Evolutionary conservation across 2,888 invertebrate species (phyloP).

Genomic region (Doris montereyensis): DNA sequence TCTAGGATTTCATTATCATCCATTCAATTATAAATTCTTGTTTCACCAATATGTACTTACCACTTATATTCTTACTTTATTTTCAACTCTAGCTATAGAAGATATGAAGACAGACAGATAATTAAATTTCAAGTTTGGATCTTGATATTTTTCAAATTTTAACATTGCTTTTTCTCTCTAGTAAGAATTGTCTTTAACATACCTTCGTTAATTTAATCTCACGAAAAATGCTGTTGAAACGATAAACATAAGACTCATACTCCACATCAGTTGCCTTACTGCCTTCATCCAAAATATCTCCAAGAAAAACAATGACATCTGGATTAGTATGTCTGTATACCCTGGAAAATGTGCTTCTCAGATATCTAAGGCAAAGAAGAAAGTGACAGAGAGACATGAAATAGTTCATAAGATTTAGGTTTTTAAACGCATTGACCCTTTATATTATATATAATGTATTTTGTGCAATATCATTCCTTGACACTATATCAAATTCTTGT

Average conservation of each 20-base stretch:
- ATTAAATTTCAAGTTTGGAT: too few species aligned
- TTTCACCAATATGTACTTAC: too few species aligned
- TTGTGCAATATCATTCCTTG: neutral
- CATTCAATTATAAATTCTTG: too few species aligned
- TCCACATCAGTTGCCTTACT: conserved; percentile 82
- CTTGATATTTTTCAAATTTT: too few species aligned
- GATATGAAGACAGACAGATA: too few species aligned
- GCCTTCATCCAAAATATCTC: conserved; percentile 96
- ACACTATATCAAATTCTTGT: neutral
- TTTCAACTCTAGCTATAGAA: too few species aligned
- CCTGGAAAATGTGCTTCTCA: conserved; percentile 83
- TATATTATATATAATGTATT: neutral
- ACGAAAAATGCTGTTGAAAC: conserved; percentile 81
- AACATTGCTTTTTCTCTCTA: too few species aligned
- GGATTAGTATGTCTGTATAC: conserved; percentile 84
- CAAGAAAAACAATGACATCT: conserved; percentile 89
- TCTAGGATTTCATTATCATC: too few species aligned
- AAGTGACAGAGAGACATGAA: neutral
- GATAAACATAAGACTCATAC: conserved; percentile 82
- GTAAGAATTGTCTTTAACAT: too few species aligned
- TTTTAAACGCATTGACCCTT: neutral
- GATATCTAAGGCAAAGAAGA: conserved; percentile 78
- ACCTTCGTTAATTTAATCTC: conserved; percentile 67
- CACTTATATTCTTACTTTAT: too few species aligned
- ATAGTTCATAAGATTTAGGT: too few species aligned